These are phyloP conservation scores for Cepaea hortensis DNA, from an alignment of 2,888 invertebrate genomes.

Conservation along the genomic window DNA sequence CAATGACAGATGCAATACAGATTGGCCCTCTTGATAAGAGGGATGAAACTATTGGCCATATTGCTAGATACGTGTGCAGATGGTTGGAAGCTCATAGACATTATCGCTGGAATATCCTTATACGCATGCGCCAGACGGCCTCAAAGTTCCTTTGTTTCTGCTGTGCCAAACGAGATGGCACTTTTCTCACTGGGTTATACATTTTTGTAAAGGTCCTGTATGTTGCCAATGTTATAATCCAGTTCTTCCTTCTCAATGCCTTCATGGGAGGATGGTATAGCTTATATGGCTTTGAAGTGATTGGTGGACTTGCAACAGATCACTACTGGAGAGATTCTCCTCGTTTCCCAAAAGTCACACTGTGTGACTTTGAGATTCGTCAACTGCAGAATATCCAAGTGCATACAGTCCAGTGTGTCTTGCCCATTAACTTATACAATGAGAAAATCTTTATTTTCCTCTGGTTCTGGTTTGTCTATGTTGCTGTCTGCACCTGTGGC, in stretches of 20 bases:
- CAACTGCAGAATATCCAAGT: conserved; percentile 70
- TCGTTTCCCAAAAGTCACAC: conserved; percentile 68
- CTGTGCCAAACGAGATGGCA: conserved; percentile 69
- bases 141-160: conserved; percentile 63
- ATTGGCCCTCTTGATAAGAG: conserved; percentile 63
- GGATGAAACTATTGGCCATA: conserved; percentile 63
- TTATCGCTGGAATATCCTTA: conserved; percentile 64
- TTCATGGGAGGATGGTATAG: conserved; percentile 70
- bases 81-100: conserved; percentile 69
- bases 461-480: conserved; percentile 72
- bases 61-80: conserved; percentile 65
- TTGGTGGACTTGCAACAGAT: conserved; percentile 61
- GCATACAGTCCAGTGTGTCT: conserved; percentile 69
- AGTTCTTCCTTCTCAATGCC: conserved; percentile 69
- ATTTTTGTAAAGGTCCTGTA: conserved; percentile 67
- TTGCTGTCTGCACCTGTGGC: conserved; percentile 62
- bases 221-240: conserved; percentile 65
- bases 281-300: conserved; percentile 67
- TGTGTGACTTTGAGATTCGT: conserved; percentile 70
- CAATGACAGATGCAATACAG: conserved; percentile 63
- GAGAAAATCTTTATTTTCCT: conserved; percentile 76
- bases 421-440: conserved; percentile 72
- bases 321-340: conserved; percentile 63
- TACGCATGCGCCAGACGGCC: conserved; percentile 64
- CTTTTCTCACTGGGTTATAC: conserved; percentile 69